Evolutionary conservation across 2,888 invertebrate genomes (phyloP).

Genomic region (Blastobasis lacticolella): DNA sequence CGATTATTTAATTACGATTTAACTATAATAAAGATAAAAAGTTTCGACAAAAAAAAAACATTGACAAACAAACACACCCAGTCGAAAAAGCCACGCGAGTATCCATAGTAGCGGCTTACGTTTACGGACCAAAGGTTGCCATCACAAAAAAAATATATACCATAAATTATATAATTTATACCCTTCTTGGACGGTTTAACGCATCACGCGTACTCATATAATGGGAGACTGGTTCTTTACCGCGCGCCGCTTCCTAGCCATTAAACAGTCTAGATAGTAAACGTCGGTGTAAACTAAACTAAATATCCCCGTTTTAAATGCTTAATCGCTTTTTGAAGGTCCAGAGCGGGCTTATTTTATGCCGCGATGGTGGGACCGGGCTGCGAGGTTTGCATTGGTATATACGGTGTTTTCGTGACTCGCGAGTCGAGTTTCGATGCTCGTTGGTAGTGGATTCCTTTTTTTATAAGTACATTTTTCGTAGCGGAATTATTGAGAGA

Average conservation of each 20-base stretch:
- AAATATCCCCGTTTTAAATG: slow-evolving; percentile 52
- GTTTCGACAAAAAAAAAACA: too few species aligned
- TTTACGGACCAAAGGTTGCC: slow-evolving; percentile 7
- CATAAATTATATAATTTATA: slow-evolving; percentile 66
- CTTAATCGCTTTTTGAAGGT: slow-evolving; percentile 46
- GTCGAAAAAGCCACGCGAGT: too few species aligned
- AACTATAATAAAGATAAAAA: too few species aligned
- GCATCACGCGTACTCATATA: slow-evolving; percentile 40
- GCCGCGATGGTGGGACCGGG: slow-evolving; percentile 14
- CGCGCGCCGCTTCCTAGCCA: slow-evolving; percentile 57
- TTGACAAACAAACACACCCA: too few species aligned
- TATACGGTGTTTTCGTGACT: too few species aligned
- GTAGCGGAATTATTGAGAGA: too few species aligned
- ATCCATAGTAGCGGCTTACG: slow-evolving; percentile 1
- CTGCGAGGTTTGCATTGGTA: neutral
- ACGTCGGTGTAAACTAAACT: slow-evolving; percentile 61
- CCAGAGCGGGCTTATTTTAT: slow-evolving; percentile 23
- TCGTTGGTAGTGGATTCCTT: too few species aligned
- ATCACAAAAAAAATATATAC: slow-evolving; percentile 28
- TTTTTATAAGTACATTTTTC: too few species aligned
- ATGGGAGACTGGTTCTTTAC: slow-evolving; percentile 39
- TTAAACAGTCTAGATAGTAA: slow-evolving; percentile 63
- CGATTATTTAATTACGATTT: too few species aligned
- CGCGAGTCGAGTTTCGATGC: too few species aligned
- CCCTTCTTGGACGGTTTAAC: slow-evolving; percentile 42